phyloP scores from a whole-genome alignment of 1,140 invertebrate genomes.

The Pygmarrhopalites habei region DNA sequence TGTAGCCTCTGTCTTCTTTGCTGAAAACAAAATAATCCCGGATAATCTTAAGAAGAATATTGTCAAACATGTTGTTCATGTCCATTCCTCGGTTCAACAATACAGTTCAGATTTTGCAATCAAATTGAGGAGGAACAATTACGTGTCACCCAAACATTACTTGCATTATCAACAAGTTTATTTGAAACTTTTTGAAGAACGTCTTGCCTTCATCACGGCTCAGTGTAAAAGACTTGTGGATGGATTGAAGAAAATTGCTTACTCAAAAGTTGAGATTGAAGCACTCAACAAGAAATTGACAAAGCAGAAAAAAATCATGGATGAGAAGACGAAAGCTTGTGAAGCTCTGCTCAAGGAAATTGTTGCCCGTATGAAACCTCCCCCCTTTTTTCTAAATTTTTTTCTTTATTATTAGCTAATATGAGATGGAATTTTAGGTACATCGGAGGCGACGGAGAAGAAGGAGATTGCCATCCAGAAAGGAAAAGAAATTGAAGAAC shows the following conservation, averaged over 20 bases:
- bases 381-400: not conserved
- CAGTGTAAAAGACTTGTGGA: slow-evolving; percentile 61
- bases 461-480: slow-evolving; percentile 68
- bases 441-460: slow-evolving; percentile 61
- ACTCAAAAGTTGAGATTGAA: slow-evolving; percentile 64
- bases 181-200: slow-evolving; percentile 61
- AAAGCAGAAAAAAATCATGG: slow-evolving; percentile 66
- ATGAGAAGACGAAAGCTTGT: slow-evolving; percentile 65
- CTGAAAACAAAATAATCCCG: slow-evolving; percentile 52
- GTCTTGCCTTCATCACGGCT: slow-evolving; percentile 56
- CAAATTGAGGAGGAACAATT: slow-evolving; percentile 67
- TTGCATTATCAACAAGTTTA: slow-evolving; percentile 76
- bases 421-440: too few species aligned
- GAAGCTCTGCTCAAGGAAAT: slow-evolving; percentile 63
- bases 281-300: slow-evolving; percentile 65
- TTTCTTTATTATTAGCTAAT: too few species aligned
- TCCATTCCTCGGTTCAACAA: slow-evolving; percentile 62
- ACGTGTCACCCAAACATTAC: slow-evolving; percentile 83
- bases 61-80: slow-evolving; percentile 73
- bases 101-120: slow-evolving; percentile 65
- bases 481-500: slow-evolving; percentile 67
- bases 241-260: slow-evolving; percentile 68
- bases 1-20: slow-evolving; percentile 72
- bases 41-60: slow-evolving; percentile 58
- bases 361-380: slow-evolving; percentile 46